Evolutionary conservation across 2,113 vertebrate species (phyloP).

Genomic region (Uria aalge): DNA sequence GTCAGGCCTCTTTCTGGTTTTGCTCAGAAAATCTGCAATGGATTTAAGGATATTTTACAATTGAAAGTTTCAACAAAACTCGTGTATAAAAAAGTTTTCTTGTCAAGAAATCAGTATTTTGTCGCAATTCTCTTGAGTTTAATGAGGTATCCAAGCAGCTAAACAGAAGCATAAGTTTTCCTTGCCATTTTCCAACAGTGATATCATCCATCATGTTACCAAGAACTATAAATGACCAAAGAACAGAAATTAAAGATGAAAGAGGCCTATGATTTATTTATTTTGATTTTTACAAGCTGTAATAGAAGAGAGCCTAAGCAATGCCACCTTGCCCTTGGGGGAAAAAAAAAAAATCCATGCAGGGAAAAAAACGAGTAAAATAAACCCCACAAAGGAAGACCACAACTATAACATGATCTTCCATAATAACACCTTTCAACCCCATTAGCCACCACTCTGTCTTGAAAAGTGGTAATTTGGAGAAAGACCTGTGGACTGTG

Average conservation of each 20-base stretch:
- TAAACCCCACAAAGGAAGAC: not conserved
- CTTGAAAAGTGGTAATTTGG: not conserved
- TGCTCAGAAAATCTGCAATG: not conserved
- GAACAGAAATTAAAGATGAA: constrained; percentile 39
- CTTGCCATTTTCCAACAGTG: not conserved
- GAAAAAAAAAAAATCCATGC: not conserved
- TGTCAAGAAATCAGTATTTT: not conserved
- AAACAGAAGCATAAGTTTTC: not conserved
- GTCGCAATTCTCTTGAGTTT: not conserved
- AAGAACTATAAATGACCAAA: not conserved
- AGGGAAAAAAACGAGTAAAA: not conserved
- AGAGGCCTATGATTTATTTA: constrained; percentile 33
- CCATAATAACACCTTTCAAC: not conserved
- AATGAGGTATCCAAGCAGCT: constrained; percentile 12
- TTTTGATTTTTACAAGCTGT: constrained; percentile 6
- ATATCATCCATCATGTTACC: not conserved
- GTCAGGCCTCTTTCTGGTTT: not conserved
- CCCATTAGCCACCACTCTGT: not conserved
- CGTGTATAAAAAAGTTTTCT: not conserved
- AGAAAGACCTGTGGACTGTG: not conserved
- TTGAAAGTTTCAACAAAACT: not conserved
- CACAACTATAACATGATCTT: accelerated
- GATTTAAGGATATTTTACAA: not conserved
- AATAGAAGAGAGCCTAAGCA: not conserved
- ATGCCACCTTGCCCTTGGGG: not conserved